Evolutionary conservation across 2,797 vertebrate species (phyloP).

Genomic region (Menidia menidia): DNA sequence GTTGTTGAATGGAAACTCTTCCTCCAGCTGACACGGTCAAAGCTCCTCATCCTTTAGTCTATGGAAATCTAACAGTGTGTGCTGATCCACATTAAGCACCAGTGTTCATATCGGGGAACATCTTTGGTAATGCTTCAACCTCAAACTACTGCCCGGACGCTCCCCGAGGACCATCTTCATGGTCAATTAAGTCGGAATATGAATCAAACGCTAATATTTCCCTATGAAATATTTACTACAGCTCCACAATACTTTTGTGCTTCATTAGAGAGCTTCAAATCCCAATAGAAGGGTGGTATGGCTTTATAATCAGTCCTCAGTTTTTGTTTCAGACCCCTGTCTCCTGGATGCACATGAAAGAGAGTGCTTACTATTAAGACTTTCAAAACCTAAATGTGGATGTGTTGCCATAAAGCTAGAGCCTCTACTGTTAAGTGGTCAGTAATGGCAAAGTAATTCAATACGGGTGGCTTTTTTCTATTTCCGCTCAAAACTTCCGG

Average conservation of each 20-base stretch:
- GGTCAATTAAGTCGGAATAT: conserved; percentile 32
- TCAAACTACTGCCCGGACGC: conserved; percentile 14
- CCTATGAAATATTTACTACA: conserved; percentile 33
- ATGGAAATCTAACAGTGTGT: neutral
- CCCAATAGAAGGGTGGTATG: conserved; percentile 27
- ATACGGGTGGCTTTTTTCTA: conserved; percentile 72
- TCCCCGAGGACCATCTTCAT: conserved; percentile 33
- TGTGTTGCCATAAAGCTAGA: conserved; percentile 42
- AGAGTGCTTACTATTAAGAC: conserved; percentile 68
- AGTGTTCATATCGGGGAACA: neutral
- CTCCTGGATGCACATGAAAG: conserved; percentile 63
- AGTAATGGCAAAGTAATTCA: conserved; percentile 82
- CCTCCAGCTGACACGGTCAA: neutral
- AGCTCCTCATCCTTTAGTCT: neutral
- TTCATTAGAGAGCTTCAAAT: conserved; percentile 51
- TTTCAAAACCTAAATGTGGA: conserved; percentile 64
- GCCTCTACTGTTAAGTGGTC: conserved; percentile 76
- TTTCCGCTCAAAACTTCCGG: conserved; percentile 79
- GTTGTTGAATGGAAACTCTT: neutral
- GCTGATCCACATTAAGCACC: neutral
- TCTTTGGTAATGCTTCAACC: neutral
- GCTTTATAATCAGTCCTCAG: conserved; percentile 51
- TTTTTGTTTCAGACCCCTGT: conserved; percentile 63
- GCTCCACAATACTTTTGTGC: conserved; percentile 36
- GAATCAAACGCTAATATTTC: conserved; percentile 28